Evolutionary conservation across 1,140 invertebrate genomes (phyloP).

Genomic region (Dendrolimus kikuchii): DNA sequence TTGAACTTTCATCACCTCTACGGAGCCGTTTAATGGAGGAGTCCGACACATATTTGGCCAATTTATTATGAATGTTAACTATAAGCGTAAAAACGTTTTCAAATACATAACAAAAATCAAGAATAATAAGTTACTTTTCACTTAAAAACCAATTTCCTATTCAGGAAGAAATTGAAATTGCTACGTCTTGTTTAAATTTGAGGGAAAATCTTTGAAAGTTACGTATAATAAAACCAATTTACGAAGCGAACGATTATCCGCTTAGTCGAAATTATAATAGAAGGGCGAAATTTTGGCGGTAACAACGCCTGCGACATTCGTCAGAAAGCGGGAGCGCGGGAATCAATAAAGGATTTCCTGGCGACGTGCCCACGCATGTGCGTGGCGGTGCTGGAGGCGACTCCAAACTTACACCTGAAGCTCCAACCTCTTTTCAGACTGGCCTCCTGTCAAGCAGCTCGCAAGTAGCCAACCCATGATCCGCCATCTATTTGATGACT

Average conservation of each 20-base stretch:
- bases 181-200: background rate
- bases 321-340: conserved; percentile 64
- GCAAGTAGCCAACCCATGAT: background rate
- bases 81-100: no score
- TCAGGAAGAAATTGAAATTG: no score
- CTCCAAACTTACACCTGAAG: conserved; percentile 6
- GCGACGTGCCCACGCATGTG: conserved; percentile 68
- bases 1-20: no score
- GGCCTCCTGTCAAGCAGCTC: no score
- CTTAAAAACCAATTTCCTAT: no score
- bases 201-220: conserved; percentile 21
- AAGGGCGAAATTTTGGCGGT: conserved; percentile 53
- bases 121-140: no score
- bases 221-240: conserved; percentile 34
- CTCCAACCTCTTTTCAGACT: conserved; percentile 2
- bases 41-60: no score
- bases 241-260: conserved; percentile 32
- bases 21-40: no score
- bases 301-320: conserved; percentile 64
- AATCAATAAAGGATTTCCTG: conserved; percentile 71
- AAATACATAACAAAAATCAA: no score
- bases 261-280: conserved; percentile 46
- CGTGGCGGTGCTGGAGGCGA: conserved; percentile 33
- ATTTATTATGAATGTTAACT: no score
- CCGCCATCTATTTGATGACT: background rate